phyloP scores from a whole-genome alignment of 2,797 vertebrate species.

The Odontamblyopus lacepedii region DNA sequence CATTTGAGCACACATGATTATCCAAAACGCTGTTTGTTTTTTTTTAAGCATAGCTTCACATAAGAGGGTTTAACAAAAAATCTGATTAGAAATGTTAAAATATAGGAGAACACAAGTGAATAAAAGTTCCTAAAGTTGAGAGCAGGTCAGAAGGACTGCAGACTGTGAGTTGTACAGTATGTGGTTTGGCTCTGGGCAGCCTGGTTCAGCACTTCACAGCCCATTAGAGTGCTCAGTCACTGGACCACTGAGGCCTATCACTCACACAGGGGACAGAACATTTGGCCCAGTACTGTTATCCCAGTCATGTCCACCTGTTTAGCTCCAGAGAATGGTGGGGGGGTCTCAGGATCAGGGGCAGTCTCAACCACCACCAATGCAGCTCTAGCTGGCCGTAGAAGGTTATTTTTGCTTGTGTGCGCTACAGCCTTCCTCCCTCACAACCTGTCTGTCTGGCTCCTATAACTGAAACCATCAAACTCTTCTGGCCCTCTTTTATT shows the following conservation, averaged over 20 bases:
- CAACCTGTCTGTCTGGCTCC: conserved; percentile 43
- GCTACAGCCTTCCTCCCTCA: conserved; percentile 25
- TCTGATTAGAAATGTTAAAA: background rate
- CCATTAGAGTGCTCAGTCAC: conserved; percentile 51
- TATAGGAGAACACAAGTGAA: background rate
- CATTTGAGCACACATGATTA: conserved; percentile 28
- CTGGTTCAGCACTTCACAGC: conserved; percentile 63
- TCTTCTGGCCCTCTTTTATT: conserved; percentile 17
- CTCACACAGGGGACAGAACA: conserved; percentile 28
- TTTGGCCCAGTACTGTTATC: conserved; percentile 43
- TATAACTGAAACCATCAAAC: conserved; percentile 35
- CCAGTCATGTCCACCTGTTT: conserved; percentile 73
- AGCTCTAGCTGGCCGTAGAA: conserved; percentile 60
- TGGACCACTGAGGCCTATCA: conserved; percentile 20
- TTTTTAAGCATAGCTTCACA: background rate
- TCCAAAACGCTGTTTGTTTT: too few relatives aligned
- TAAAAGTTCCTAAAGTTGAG: background rate
- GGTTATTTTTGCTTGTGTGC: conserved; percentile 60
- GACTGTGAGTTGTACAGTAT: conserved; percentile 35
- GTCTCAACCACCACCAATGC: conserved; percentile 53
- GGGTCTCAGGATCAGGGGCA: background rate
- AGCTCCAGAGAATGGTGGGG: conserved; percentile 18
- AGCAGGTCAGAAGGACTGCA: conserved; percentile 4
- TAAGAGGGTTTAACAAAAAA: background rate
- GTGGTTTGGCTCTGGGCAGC: conserved; percentile 45